These are phyloP conservation scores for Antennarius maculatus DNA, from an alignment of 2,797 vertebrate species.

Conservation along the genomic window DNA sequence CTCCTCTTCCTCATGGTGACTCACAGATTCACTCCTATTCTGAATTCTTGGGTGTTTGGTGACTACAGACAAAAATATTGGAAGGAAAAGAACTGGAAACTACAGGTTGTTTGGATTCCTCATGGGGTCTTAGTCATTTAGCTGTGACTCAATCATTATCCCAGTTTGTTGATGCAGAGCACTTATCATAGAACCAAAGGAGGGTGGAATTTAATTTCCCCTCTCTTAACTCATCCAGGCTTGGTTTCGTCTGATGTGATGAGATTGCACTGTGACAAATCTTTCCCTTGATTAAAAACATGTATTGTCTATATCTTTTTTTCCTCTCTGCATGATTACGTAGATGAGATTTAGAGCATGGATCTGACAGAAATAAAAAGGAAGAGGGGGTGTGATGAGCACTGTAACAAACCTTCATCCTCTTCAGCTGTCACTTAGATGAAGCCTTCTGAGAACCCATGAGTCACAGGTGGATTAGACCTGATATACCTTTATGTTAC, in stretches of 20 bases:
- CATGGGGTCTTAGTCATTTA: slow-evolving; percentile 22
- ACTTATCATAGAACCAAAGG: slow-evolving; percentile 34
- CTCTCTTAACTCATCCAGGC: slow-evolving; percentile 17
- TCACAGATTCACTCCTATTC: slow-evolving; percentile 37
- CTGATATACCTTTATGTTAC: slow-evolving; percentile 21
- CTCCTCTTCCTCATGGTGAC: slow-evolving; percentile 21
- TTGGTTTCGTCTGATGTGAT: slow-evolving; percentile 23
- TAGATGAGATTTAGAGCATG: slow-evolving; percentile 19
- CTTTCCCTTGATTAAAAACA: slow-evolving; percentile 21
- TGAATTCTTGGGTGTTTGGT: slow-evolving; percentile 23
- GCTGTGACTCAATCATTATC: slow-evolving; percentile 27
- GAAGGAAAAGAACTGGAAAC: slow-evolving; percentile 37
- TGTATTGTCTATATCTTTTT: slow-evolving; percentile 7
- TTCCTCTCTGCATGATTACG: slow-evolving; percentile 16
- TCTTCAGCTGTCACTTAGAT: slow-evolving; percentile 40
- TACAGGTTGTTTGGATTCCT: slow-evolving; percentile 24
- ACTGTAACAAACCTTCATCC: slow-evolving; percentile 47
- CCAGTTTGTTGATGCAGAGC: slow-evolving; percentile 32
- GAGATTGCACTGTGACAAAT: slow-evolving; percentile 7
- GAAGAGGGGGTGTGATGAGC: slow-evolving; percentile 45
- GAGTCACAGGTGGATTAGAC: slow-evolving; percentile 51
- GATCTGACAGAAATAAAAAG: neutral
- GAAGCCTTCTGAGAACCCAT: slow-evolving; percentile 43
- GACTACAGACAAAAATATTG: slow-evolving; percentile 39
- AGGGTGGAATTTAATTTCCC: slow-evolving; percentile 37